A percentile compares a stretch with the other conserved stretches of the same genome.
These are phyloP conservation scores for Arenaria interpres DNA, from an alignment of 2,113 vertebrate species.

Conservation along the genomic window DNA sequence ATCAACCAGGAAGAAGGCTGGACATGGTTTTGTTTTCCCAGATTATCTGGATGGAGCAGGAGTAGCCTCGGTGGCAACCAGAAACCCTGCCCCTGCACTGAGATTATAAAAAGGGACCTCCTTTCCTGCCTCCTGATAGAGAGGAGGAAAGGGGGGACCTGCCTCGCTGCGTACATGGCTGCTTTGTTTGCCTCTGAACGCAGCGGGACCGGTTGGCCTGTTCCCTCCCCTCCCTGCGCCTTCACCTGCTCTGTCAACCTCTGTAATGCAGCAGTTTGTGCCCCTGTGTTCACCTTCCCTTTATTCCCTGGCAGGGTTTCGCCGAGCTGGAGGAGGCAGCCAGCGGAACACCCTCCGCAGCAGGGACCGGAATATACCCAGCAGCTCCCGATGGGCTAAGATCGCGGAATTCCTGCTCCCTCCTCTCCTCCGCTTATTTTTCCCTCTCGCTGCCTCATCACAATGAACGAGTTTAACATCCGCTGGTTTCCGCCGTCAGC, in stretches of 20 bases:
- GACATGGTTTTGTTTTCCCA: neutral
- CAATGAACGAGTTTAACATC: neutral
- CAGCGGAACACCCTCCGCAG: neutral
- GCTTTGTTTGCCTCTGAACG: neutral
- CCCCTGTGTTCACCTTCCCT: neutral
- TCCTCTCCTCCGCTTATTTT: neutral
- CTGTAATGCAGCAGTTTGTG: neutral
- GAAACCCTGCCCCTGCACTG: neutral
- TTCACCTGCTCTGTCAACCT: neutral
- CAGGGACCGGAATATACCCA: neutral
- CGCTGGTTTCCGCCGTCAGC: neutral
- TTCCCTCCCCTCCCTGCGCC: neutral
- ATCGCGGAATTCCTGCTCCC: neutral
- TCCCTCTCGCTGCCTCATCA: neutral
- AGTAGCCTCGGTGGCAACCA: neutral
- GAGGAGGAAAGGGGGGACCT: neutral
- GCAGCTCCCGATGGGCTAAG: neutral
- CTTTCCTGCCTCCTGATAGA: neutral
- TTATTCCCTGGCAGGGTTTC: slow-evolving; percentile 8
- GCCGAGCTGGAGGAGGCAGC: neutral
- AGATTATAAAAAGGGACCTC: neutral
- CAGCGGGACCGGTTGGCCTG: neutral
- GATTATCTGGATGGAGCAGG: neutral
- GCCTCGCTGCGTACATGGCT: fast-evolving
- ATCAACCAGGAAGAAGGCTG: neutral